Percentiles rank a stretch among this genome's conserved stretches.
phyloP scores from a whole-genome alignment of 2,888 invertebrate genomes.

The Limulus polyphemus region DNA sequence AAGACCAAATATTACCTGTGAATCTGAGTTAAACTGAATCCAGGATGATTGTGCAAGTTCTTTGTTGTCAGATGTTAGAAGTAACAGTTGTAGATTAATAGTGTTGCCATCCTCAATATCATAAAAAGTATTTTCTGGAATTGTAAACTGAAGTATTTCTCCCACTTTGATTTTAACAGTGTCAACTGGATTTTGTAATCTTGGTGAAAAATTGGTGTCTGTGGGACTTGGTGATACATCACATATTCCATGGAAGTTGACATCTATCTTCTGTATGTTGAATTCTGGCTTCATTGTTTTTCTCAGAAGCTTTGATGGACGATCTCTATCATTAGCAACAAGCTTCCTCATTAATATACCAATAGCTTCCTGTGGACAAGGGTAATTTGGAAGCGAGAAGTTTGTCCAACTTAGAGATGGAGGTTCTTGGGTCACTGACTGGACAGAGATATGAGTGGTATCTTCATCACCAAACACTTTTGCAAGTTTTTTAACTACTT shows the following conservation, averaged over 20 bases:
- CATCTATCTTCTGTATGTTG: constrained; percentile 42
- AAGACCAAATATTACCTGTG: constrained; percentile 68
- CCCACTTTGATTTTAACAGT: constrained; percentile 69
- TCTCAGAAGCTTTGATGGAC: constrained; percentile 26
- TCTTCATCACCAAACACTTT: constrained; percentile 33
- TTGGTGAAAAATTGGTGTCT: constrained; percentile 41
- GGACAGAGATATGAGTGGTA: constrained; percentile 31
- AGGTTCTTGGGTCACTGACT: constrained; percentile 32
- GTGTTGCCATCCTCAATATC: constrained; percentile 69
- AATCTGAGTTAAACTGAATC: constrained; percentile 67
- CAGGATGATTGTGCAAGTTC: constrained; percentile 58
- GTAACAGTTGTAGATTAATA: constrained; percentile 51
- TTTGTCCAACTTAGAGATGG: constrained; percentile 37
- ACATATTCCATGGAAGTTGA: constrained; percentile 21
- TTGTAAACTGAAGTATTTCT: constrained; percentile 59
- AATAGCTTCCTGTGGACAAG: constrained; percentile 34
- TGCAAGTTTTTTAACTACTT: constrained; percentile 30
- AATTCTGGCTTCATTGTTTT: constrained; percentile 54
- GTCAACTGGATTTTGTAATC: constrained; percentile 71
- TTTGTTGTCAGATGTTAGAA: constrained; percentile 52
- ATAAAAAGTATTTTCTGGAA: constrained; percentile 67
- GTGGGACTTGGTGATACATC: constrained; percentile 23
- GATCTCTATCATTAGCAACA: constrained; percentile 29
- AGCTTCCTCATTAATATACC: constrained; percentile 37
- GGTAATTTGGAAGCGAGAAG: constrained; percentile 31